Conservation (phyloP, 2,888 invertebrate genomes). For the Drosophila tripunctata region DNA sequence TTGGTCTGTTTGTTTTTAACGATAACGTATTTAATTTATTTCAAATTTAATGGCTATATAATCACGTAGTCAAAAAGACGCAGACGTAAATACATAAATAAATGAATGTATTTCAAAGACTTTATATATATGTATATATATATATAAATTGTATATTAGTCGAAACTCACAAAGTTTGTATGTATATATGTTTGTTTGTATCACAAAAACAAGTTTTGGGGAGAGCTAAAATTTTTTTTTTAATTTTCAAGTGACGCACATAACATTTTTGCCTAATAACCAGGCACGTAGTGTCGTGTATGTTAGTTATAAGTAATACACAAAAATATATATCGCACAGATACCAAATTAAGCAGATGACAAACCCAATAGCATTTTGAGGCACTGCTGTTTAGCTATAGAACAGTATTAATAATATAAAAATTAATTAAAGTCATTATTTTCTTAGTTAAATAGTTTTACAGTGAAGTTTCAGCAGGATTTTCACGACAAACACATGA, state of each 20-base stretch:
- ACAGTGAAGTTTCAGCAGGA: no score
- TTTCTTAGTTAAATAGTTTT: no score
- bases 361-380: constrained; percentile 26
- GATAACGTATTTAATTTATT: constrained; percentile 50
- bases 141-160: constrained; percentile 40
- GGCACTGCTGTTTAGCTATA: background rate
- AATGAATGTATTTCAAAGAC: no score
- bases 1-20: constrained; percentile 14
- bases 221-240: constrained; percentile 69
- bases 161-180: constrained; percentile 29
- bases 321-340: constrained; percentile 50
- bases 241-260: constrained; percentile 77
- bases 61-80: constrained; percentile 64
- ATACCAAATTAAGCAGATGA: constrained; percentile 26
- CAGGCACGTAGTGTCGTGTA: constrained; percentile 56
- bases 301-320: constrained; percentile 11
- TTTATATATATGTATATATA: constrained; percentile 18
- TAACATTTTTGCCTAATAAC: constrained; percentile 58
- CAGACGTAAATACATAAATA: constrained; percentile 23
- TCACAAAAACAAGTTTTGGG: constrained; percentile 57
- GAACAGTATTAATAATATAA: no score
- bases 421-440: no score
- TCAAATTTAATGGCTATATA: constrained; percentile 70
- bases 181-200: background rate
- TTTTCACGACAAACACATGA: background rate